Percentiles rank a stretch among this genome's conserved stretches.
phyloP scores from a whole-genome alignment of 2,797 vertebrate genomes.

The Phalanger gymnotis region DNA sequence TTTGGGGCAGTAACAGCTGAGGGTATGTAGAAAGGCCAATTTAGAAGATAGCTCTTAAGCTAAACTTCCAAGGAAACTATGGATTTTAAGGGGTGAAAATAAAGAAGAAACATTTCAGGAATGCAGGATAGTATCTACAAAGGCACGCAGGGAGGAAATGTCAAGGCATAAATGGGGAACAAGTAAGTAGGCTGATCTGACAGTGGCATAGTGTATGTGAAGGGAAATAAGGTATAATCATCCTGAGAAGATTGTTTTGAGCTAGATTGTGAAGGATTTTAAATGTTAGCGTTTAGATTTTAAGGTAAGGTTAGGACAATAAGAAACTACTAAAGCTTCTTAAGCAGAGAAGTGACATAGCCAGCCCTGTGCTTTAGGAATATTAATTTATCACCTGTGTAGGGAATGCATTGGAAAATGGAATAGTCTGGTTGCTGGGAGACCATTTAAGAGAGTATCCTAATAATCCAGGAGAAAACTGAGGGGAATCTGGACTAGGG shows the following conservation, averaged over 20 bases:
- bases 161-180: not conserved
- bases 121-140: not conserved
- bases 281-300: not conserved
- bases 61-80: not conserved
- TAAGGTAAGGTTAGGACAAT: not conserved
- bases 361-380: not conserved
- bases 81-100: not conserved
- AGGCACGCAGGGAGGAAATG: not conserved
- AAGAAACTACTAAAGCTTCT: not conserved
- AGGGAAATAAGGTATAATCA: not conserved
- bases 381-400: not conserved
- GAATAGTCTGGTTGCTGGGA: not conserved
- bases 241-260: not conserved
- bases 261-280: not conserved
- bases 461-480: not conserved
- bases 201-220: not conserved
- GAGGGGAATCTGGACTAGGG: not conserved
- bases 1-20: not conserved
- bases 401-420: not conserved
- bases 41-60: not conserved
- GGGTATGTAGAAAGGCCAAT: not conserved
- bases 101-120: not conserved
- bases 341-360: not conserved
- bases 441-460: not conserved
- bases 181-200: not conserved